Base-by-base conservation (phyloP, 92 coral and sea anemone species). In the Isaurus tuberculatus region DNA sequence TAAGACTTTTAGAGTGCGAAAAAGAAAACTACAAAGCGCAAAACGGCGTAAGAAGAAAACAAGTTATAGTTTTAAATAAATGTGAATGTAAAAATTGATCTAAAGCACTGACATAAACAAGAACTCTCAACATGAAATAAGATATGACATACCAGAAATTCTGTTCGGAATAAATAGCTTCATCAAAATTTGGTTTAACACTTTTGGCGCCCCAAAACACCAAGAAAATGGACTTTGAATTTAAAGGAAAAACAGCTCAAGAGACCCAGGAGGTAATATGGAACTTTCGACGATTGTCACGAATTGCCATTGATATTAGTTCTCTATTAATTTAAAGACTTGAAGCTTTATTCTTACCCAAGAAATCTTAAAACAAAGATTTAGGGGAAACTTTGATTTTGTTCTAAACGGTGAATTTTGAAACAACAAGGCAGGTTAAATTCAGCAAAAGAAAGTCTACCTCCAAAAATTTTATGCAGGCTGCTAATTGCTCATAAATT, bases 401-500 rank as follows among this genome's bases (percentile, higher is more conserved):
- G 46, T 40, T 40, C 9, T 2, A 40, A 40, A 40, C 46, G 46
- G 11, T 40, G 46, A 13, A 2, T 40, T 40, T 8, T 6, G 46
- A 40, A 7, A 13, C 7, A 40, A 40, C 11, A 40, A 7, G 46
- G 0, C 7, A 40, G 46, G 11, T 40, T 40, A 40, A 40, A 4
- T 8, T 40, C 46, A 40, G 46, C 46, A 40, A 40, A 40, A 40
- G 5, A 40, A 40, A 40, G 7, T 2, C 46, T 40, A 7, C 11
- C 46, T 14, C 14, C 15, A 49, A 43, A 34, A 49, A 44, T 34
- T 27, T 27, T 28, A 72, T 28, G 58, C 14, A 26, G 31, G 55
- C 34, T 26, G 23, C 14, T 42, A 72, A 72, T 72, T 72, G 78
- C 78, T 46, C 78, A 72, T 72, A 72, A 72, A 72, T 72, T 44